Conservation (phyloP, 2,797 vertebrate genomes). For the Miichthys miiuy region DNA sequence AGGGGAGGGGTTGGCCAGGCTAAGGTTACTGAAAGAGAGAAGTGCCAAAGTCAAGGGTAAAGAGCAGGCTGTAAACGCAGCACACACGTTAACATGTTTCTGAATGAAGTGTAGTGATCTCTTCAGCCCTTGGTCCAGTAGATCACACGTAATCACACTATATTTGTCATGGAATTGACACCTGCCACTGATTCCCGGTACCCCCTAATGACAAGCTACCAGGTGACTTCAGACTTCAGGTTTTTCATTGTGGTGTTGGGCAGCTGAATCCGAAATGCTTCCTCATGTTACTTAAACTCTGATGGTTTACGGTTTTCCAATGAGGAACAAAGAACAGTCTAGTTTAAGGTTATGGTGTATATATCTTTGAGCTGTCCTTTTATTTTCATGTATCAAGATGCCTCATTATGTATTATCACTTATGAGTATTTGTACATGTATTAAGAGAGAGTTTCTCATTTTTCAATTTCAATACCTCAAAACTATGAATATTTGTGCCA, state of each 20-base stretch:
- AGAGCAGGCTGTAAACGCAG: slow-evolving; percentile 10
- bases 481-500: too few relatives aligned
- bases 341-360: too few relatives aligned
- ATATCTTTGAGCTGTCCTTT: background rate
- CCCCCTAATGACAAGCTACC: background rate
- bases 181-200: background rate
- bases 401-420: background rate
- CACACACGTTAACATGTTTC: background rate
- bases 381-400: background rate
- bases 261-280: too few relatives aligned
- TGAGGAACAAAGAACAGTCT: too few relatives aligned
- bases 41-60: slow-evolving; percentile 67
- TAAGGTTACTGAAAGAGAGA: slow-evolving; percentile 49
- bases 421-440: background rate
- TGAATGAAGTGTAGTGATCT: background rate
- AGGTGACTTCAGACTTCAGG: background rate
- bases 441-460: background rate
- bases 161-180: background rate
- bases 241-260: background rate
- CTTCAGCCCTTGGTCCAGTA: background rate
- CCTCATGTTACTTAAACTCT: too few relatives aligned
- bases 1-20: slow-evolving; percentile 37
- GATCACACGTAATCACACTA: background rate
- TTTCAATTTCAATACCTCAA: too few relatives aligned
- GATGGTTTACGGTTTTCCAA: too few relatives aligned